Base-by-base conservation (phyloP, 1,140 invertebrate genomes). In the Cardiocondyla obscurior region DNA sequence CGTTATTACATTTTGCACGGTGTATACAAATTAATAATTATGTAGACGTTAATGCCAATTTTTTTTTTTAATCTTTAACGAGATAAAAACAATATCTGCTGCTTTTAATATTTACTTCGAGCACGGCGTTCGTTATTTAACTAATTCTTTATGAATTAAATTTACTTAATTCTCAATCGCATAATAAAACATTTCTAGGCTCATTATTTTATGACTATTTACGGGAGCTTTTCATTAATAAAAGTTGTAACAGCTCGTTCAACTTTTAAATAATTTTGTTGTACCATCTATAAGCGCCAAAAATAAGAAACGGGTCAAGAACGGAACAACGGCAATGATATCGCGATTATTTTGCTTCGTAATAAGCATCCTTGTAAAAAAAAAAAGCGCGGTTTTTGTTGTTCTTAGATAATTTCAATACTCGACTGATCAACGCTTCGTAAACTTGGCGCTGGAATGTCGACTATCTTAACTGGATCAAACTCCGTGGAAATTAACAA, bases 401-500 rank as follows among this genome's bases (percentile, higher is more conserved):
- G 39, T 76, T 76, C 49, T 30, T 49, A 16, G 30, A 76, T 39
- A 25, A 76, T 49, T 65, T 36, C 73, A 64, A 76, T 49, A 64
- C 19, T 65, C 16, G 73, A 36, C 73, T 49, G 46, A 79, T 55
- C 74, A 51, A 77, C 60, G 33, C 73, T 46, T 22, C 33, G 28
- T 28, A 69, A 77, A 77, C 74, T 77, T 77, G 5, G 44, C 33
- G 14, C 19, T 51, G 74, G 74, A 77, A 77, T 67, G 74, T 53
- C 62, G 74, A 69, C 46, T 39, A 53, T 79, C 74, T 79, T 67
- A 69, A 53, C 62, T 67, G 62, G 74, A 67, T 67, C 60, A 67
- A 67, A 67, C 74, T 77, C 74, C 22, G 42, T 10, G n/a, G 73
- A 67, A 77, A 67, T 77, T 53, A 77, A 77, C 62, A 39, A 53